Evolutionary conservation across 2,797 vertebrate species (phyloP).

Genomic region (Heteromormyrus szaboi): DNA sequence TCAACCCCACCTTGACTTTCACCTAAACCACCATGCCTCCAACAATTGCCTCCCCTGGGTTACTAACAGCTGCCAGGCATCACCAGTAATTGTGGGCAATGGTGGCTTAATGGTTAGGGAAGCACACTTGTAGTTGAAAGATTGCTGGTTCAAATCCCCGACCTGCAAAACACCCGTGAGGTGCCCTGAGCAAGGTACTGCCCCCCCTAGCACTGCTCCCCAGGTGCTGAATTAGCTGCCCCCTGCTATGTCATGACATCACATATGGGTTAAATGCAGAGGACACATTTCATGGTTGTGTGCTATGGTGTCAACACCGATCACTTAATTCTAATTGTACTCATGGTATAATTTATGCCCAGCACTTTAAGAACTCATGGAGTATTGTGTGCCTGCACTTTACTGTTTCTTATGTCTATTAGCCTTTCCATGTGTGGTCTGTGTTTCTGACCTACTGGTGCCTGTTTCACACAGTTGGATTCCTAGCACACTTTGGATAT

Average conservation of each 20-base stretch:
- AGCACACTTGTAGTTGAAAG: not conserved
- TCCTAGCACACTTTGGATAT: not conserved
- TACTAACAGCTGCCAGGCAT: not conserved
- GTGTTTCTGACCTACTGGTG: not conserved
- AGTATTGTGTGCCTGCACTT: not conserved
- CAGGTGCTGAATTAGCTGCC: too few species aligned
- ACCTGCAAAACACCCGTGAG: not conserved
- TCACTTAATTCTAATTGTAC: not conserved
- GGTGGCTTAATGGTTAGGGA: not conserved
- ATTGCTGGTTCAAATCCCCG: not conserved
- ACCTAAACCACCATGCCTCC: not conserved
- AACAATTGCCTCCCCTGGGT: not conserved
- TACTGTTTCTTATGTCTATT: not conserved
- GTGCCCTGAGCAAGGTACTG: too few species aligned
- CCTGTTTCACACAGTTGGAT: not conserved
- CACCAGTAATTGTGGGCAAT: not conserved
- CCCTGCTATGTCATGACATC: too few species aligned
- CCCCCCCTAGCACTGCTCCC: too few species aligned
- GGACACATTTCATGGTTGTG: not conserved
- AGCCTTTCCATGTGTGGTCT: not conserved
- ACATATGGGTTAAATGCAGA: too few species aligned
- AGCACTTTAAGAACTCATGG: not conserved
- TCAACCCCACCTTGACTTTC: not conserved
- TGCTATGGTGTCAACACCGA: not conserved
- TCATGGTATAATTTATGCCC: not conserved